Percentiles rank a stretch among this genome's conserved stretches.
phyloP scores from a whole-genome alignment of 2,797 vertebrate species.

The Eulemur rubriventer region DNA sequence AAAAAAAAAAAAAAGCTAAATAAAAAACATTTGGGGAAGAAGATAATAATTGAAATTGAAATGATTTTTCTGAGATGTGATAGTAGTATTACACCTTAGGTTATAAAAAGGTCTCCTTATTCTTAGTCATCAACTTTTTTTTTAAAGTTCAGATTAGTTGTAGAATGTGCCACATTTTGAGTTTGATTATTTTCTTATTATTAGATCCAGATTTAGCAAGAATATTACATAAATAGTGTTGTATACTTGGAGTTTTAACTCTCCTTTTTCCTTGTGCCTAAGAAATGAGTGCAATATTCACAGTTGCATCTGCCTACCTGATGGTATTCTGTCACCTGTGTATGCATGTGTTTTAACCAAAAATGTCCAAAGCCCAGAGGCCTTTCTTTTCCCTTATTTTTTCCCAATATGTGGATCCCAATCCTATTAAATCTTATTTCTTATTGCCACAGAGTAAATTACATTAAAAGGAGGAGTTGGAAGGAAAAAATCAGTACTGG shows the following conservation, averaged over 20 bases:
- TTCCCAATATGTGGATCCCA: neutral
- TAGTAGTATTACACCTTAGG: neutral
- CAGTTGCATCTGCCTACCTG: neutral
- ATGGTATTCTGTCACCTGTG: neutral
- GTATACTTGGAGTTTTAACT: neutral
- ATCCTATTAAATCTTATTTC: neutral
- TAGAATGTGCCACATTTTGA: neutral
- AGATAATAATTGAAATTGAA: neutral
- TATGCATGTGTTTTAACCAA: neutral
- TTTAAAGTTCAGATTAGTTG: neutral
- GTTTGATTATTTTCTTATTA: neutral
- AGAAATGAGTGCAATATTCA: neutral
- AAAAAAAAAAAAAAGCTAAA: neutral
- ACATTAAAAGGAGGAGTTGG: neutral
- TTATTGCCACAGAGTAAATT: neutral
- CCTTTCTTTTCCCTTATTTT: neutral
- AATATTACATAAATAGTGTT: neutral
- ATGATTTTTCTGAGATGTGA: neutral
- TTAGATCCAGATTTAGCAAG: neutral
- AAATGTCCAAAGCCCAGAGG: neutral
- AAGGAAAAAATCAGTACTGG: neutral
- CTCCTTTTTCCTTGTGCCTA: neutral
- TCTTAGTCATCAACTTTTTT: neutral
- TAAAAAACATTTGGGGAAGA: neutral
- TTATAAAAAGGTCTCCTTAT: neutral